Evolutionary conservation across 2,113 vertebrate genomes (phyloP).

Genomic region (Oostethus manadensis): DNA sequence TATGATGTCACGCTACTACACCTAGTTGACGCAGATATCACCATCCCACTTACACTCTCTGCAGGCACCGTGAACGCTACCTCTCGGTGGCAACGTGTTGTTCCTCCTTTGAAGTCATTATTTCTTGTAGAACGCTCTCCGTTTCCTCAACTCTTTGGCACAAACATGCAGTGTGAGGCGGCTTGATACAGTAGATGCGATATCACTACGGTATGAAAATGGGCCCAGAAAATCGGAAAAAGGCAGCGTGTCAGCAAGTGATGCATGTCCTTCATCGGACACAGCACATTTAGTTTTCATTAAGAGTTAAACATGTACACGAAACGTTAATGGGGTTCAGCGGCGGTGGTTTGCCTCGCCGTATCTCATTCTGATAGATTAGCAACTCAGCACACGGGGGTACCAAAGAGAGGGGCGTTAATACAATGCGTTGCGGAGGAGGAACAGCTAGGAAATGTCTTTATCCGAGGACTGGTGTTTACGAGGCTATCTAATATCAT

Average conservation of each 20-base stretch:
- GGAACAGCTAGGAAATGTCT: conserved; percentile 59
- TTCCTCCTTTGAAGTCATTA: conserved; percentile 52
- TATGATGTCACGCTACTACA: too few species aligned
- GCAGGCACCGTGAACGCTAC: neutral
- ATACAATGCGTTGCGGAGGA: conserved; percentile 54
- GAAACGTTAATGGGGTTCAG: conserved; percentile 75
- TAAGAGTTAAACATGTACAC: conserved; percentile 78
- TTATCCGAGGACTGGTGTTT: conserved; percentile 59
- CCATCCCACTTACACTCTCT: too few species aligned
- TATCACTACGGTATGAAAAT: conserved; percentile 34
- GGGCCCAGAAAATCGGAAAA: conserved; percentile 34
- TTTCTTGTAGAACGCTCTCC: conserved; percentile 50
- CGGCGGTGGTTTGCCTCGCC: conserved; percentile 43
- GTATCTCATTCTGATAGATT: conserved; percentile 73
- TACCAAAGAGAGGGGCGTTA: conserved; percentile 52
- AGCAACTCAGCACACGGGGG: conserved; percentile 55
- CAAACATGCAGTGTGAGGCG: neutral
- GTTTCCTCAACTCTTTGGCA: conserved; percentile 19
- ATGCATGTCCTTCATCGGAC: conserved; percentile 76
- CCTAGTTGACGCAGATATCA: too few species aligned
- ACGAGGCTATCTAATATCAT: conserved; percentile 58
- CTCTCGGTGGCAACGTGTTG: neutral
- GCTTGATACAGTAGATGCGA: conserved; percentile 27
- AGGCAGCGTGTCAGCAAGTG: conserved; percentile 63
- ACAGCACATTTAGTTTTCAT: conserved; percentile 82